A percentile compares a stretch with the other conserved stretches of the same genome.
Evolutionary conservation across 2,888 invertebrate species (phyloP).

Genomic region (Andrena flavipes): DNA sequence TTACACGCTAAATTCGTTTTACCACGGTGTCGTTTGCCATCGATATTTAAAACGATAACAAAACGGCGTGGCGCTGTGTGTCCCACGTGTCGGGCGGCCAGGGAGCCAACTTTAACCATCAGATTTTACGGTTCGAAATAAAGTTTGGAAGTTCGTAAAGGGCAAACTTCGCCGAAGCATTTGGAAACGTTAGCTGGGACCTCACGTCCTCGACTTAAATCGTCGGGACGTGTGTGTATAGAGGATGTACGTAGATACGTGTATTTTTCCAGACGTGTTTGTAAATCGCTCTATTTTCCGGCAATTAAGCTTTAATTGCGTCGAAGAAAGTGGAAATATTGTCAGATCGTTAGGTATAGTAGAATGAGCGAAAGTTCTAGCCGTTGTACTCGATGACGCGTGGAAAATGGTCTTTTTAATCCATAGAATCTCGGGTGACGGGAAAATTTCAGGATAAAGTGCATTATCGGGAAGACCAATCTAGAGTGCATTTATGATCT

Average conservation of each 20-base stretch:
- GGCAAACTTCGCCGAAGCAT: slow-evolving; percentile 26
- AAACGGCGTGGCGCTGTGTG: neutral
- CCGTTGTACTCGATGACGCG: too few relatives aligned
- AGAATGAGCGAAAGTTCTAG: neutral
- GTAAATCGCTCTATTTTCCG: slow-evolving; percentile 17
- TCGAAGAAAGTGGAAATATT: slow-evolving; percentile 1
- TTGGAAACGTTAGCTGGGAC: slow-evolving; percentile 23
- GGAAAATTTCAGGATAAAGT: too few relatives aligned
- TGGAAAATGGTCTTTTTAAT: too few relatives aligned
- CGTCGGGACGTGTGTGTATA: slow-evolving; percentile 1
- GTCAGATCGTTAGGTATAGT: neutral
- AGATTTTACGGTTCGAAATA: slow-evolving; percentile 50
- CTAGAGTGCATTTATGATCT: too few relatives aligned
- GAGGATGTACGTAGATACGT: neutral
- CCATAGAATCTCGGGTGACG: too few relatives aligned
- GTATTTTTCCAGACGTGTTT: slow-evolving; percentile 14
- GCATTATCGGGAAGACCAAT: too few relatives aligned
- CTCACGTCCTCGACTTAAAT: slow-evolving; percentile 45
- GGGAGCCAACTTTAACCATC: slow-evolving; percentile 40
- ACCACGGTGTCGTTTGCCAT: neutral
- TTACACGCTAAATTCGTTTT: slow-evolving; percentile 1
- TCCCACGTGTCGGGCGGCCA: slow-evolving; percentile 9
- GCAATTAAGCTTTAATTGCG: slow-evolving; percentile 1
- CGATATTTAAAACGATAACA: slow-evolving; percentile 41
- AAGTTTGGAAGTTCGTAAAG: slow-evolving; percentile 44